These are phyloP conservation scores for Phyllopteryx taeniolatus DNA, from an alignment of 2,113 vertebrate species.

Conservation along the genomic window DNA sequence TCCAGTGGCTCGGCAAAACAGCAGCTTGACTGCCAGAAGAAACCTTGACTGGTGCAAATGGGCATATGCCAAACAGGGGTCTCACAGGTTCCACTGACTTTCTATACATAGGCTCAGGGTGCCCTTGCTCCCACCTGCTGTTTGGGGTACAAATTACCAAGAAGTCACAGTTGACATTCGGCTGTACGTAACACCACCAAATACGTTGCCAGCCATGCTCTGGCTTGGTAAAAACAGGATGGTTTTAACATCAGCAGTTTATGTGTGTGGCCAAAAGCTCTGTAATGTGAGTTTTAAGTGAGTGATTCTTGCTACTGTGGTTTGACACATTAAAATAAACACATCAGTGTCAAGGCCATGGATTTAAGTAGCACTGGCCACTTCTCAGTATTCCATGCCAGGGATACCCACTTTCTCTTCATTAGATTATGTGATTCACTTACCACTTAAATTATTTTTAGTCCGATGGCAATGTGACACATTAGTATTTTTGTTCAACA, in stretches of 20 bases:
- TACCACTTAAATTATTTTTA: slow-evolving; percentile 3
- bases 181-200: slow-evolving; percentile 7
- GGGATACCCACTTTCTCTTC: not conserved
- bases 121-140: slow-evolving; percentile 14
- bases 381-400: slow-evolving; percentile 6
- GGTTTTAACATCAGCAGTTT: not conserved
- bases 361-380: not conserved
- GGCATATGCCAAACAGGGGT: slow-evolving; percentile 34
- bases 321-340: not conserved
- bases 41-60: slow-evolving; percentile 27
- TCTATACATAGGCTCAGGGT: slow-evolving; percentile 49
- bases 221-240: not conserved
- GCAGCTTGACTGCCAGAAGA: slow-evolving; percentile 10
- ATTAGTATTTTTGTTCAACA: not conserved
- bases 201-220: not conserved
- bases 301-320: not conserved
- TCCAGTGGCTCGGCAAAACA: slow-evolving; percentile 8
- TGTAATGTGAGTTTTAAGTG: not conserved
- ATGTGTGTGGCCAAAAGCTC: not conserved
- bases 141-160: slow-evolving; percentile 39
- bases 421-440: not conserved
- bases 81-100: slow-evolving; percentile 14
- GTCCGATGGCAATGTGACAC: not conserved
- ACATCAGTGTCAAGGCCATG: not conserved
- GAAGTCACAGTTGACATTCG: slow-evolving; percentile 30